Conservation (phyloP, 2,888 invertebrate genomes). For the Anthrax anthrax region DNA sequence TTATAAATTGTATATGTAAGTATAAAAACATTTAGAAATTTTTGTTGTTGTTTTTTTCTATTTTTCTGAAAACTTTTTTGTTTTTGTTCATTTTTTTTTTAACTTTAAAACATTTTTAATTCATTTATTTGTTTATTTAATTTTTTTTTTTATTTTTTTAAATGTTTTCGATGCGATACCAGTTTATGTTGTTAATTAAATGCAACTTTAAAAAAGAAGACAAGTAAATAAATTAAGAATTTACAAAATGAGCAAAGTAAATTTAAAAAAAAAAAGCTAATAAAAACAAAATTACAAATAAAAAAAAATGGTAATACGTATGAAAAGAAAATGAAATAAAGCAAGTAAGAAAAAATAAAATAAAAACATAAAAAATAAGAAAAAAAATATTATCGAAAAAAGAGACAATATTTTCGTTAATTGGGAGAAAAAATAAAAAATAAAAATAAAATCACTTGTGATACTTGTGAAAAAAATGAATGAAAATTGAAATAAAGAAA, state of each 20-base stretch:
- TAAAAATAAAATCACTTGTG: no score
- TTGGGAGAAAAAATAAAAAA: not conserved
- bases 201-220: constrained; percentile 3
- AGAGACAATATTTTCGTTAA: not conserved
- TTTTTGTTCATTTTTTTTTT: not conserved
- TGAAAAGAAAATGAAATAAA: not conserved
- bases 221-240: constrained; percentile 6
- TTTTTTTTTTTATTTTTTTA: not conserved
- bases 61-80: no score
- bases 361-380: not conserved
- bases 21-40: not conserved
- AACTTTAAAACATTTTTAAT: not conserved
- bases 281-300: not conserved
- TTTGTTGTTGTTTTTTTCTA: not conserved
- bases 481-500: not conserved
- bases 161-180: not conserved
- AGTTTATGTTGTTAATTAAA: constrained; percentile 4
- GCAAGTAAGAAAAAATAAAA: not conserved
- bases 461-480: no score
- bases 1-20: no score
- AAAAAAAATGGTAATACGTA: no score
- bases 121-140: not conserved
- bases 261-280: constrained; percentile 2
- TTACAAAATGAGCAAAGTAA: no score
- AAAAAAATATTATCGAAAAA: not conserved